Base-by-base conservation (phyloP, 2,113 vertebrate species). In the Psammodynastes pulverulentus region DNA sequence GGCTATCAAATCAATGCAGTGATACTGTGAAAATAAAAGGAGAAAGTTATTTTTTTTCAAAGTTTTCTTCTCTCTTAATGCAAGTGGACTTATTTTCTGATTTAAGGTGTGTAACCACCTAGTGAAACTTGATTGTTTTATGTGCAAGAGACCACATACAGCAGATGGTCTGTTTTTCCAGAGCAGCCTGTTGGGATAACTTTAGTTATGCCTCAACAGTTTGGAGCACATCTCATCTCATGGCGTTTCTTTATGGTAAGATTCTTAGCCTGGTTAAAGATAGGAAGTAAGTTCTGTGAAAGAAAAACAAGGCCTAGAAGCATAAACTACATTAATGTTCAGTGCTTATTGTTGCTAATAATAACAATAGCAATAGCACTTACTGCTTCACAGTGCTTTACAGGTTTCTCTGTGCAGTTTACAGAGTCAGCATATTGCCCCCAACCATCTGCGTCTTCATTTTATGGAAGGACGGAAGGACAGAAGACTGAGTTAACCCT, bases 61-160 rank as follows among this genome's bases (percentile, higher is more conserved):
- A 92, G 26, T 84, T 89, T 26, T 86, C 0, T 21, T 91, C 46
- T 45, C 0, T 13, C 1, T 87, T 49, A 19, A 3, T 52, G 1
- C 5, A 93, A 93, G 1, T 34, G 3, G 15, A 4, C 3, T 51
- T 9, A 5, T n/a, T 26, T 67, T 0, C 1, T 91, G 86, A 51
- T 67, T 87, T 90, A 86, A 17, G 29, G 34, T 52, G 17, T 2
- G 4, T 1, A 91, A 94, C 54, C 62, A 58, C 0, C 2, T 39
- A 39, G 13, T 51, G 8, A 89, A 92, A 93, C 87, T 89, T 13
- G n/a, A 91, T 51, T 87, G 87, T 95, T 87, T 87, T 94, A 9
- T 46, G n/a, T 87, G 67, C 45, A 84, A 45, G 89, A 93, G 84
- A 89, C 39, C 86, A 48, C 43, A 29, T 3, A 15, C 7, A 92